A percentile compares a stretch with the other conserved stretches of the same genome.
Conservation (phyloP, 1,140 invertebrate species). For the Euwallacea similis region DNA sequence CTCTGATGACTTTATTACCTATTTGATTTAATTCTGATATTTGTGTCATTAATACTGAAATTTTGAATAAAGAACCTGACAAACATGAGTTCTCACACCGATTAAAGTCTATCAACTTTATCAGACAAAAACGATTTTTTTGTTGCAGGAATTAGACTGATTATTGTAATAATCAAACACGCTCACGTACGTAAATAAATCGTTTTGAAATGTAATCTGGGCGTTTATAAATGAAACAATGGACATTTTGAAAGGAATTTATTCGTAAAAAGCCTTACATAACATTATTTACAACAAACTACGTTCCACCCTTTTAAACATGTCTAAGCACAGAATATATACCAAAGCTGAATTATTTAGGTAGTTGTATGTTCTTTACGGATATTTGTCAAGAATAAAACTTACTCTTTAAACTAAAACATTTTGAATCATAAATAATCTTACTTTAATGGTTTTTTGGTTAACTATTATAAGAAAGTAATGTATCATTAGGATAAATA, state of each 20-base stretch:
- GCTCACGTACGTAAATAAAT: too few species aligned
- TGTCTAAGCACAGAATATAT: slow-evolving; percentile 42
- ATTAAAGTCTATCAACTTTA: too few species aligned
- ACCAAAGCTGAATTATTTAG: slow-evolving; percentile 26
- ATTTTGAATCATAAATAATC: not conserved
- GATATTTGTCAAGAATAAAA: not conserved
- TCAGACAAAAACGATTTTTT: too few species aligned
- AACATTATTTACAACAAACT: slow-evolving; percentile 53
- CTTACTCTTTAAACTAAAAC: not conserved
- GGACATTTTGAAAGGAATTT: slow-evolving; percentile 44
- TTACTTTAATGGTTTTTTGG: not conserved
- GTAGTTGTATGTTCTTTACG: slow-evolving; percentile 8
- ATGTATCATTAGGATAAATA: not conserved
- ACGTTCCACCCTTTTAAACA: slow-evolving; percentile 41
- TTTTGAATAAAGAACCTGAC: too few species aligned
- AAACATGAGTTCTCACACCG: too few species aligned
- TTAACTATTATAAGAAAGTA: not conserved
- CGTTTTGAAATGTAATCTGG: too few species aligned
- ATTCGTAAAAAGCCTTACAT: slow-evolving; percentile 55
- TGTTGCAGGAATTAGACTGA: too few species aligned
- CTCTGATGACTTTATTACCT: too few species aligned
- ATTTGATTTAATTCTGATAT: too few species aligned
- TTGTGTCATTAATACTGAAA: too few species aligned
- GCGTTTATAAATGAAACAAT: not conserved
- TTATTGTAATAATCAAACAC: too few species aligned